phyloP scores from a whole-genome alignment of 2,113 vertebrate genomes.

The Percina caprodes region DNA sequence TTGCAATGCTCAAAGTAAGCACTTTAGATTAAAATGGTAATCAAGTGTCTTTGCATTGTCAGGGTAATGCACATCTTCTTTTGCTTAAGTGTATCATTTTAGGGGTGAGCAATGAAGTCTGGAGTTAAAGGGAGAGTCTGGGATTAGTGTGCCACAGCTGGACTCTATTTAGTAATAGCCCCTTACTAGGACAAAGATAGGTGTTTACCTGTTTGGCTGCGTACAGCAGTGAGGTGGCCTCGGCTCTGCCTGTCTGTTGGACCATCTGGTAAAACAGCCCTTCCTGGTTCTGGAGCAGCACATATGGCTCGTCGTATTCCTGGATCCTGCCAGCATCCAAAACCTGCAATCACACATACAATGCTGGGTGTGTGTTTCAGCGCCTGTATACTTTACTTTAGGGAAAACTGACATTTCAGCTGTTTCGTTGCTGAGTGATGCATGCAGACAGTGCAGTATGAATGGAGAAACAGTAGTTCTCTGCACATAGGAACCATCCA shows the following conservation, averaged over 20 bases:
- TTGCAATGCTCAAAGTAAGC: constrained; percentile 60
- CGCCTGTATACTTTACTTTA: constrained; percentile 74
- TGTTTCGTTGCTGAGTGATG: constrained; percentile 77
- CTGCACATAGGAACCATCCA: constrained; percentile 71
- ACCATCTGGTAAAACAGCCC: constrained; percentile 94
- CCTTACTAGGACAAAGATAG: constrained; percentile 53
- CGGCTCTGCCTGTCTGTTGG: constrained; percentile 90
- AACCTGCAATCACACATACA: constrained; percentile 87
- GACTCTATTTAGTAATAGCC: constrained; percentile 57
- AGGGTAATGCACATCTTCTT: constrained; percentile 62
- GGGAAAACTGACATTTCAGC: constrained; percentile 80
- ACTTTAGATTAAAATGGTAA: constrained; percentile 80
- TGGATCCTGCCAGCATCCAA: constrained; percentile 91
- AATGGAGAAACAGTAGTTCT: constrained; percentile 72
- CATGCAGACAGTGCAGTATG: constrained; percentile 67
- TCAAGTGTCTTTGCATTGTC: constrained; percentile 78
- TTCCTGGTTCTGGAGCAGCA: constrained; percentile 91
- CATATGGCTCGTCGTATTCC: constrained; percentile 92
- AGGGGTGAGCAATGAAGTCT: constrained; percentile 63
- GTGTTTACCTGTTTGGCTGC: constrained; percentile 90
- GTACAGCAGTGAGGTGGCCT: constrained; percentile 88
- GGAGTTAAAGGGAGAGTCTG: constrained; percentile 63
- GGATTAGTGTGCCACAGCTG: constrained; percentile 65
- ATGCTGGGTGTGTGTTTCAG: constrained; percentile 49
- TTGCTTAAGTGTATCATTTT: constrained; percentile 72